phyloP scores from a whole-genome alignment of 1,140 invertebrate species.

The Ceratina australensis region DNA sequence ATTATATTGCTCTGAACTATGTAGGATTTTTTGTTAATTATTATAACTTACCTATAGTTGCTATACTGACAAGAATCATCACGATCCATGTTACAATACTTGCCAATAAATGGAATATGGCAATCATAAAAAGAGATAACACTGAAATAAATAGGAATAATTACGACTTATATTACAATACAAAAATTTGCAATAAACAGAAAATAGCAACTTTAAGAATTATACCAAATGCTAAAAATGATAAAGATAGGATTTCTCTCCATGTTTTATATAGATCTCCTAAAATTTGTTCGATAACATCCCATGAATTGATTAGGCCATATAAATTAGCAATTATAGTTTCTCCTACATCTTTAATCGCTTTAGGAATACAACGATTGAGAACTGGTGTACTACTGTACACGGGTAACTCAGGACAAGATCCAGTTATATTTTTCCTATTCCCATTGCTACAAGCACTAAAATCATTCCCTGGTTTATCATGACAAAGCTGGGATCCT shows the following conservation, averaged over 20 bases:
- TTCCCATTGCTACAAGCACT: slow-evolving; percentile 75
- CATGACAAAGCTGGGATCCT: slow-evolving; percentile 88
- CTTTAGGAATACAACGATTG: slow-evolving; percentile 92
- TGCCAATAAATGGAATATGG: slow-evolving; percentile 91
- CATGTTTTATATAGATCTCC: slow-evolving; percentile 93
- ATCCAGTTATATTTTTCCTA: slow-evolving; percentile 83
- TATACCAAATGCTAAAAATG: slow-evolving; percentile 89
- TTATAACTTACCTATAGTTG: slow-evolving; percentile 83
- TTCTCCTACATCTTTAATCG: slow-evolving; percentile 81
- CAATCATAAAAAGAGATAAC: slow-evolving; percentile 90
- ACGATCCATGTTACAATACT: slow-evolving; percentile 92
- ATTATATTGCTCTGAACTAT: background rate
- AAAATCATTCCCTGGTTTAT: slow-evolving; percentile 76
- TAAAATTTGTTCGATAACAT: slow-evolving; percentile 91
- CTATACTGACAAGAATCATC: slow-evolving; percentile 87
- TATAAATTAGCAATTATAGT: slow-evolving; percentile 87
- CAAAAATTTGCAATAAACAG: no score
- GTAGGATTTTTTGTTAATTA: background rate
- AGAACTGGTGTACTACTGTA: slow-evolving; percentile 88
- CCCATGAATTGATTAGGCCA: slow-evolving; percentile 91
- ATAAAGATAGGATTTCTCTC: slow-evolving; percentile 90
- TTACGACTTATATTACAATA: no score
- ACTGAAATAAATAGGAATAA: slow-evolving; percentile 80
- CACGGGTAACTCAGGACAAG: slow-evolving; percentile 87
- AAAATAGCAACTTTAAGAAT: slow-evolving; percentile 4